Evolutionary conservation across 1,140 invertebrate genomes (phyloP), one percentile per base, ranked within the genome.

Genomic region (Episyrphus balteatus): DNA sequence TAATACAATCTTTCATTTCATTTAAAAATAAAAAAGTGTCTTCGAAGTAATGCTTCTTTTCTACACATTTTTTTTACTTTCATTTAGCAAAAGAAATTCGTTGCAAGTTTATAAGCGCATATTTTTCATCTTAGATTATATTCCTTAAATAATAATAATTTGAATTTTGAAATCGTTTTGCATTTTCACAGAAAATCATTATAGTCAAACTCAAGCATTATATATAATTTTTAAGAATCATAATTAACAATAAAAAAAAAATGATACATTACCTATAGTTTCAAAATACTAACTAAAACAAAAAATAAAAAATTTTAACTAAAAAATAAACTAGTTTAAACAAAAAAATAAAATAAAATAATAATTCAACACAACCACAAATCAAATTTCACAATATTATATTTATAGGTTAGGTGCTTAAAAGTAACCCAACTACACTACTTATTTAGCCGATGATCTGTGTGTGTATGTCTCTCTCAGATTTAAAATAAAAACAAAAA

Each of bases 381-480:
- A 46, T 19, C 21, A 18, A 48, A 38, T 38, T 38, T 14, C 36
- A n/a, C 13, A 38, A 38, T 38, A 38, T 38, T n/a, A 38, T 14
- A 38, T 19, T 30, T 39, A 49, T 48, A 34, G 46, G n/a, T 42
- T 46, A 48, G 30, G 32, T 19, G 42, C 31, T 26, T 43, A 44
- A 37, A 42, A 39, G 42, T 33, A 17, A 42, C 15, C 13, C 13
- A 17, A 13, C 36, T 38, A 17, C 36, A 38, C 13, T 38, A 17
- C 17, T 38, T 38, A 38, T 42, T 44, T 50, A 47, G 41, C 41
- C 55, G 55, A 46, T 60, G 52, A 56, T 54, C 58, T 60, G 48
- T 43, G 42, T 53, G 46, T 52, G 44, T 54, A 46, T 46, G 46
- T 37, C 44, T 19, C 21, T 38, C 49, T 44, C 47, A 46, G 44